Evolutionary conservation across 2,888 invertebrate genomes (phyloP), one percentile per base, ranked within the genome.

Genomic region (Cancer borealis): DNA sequence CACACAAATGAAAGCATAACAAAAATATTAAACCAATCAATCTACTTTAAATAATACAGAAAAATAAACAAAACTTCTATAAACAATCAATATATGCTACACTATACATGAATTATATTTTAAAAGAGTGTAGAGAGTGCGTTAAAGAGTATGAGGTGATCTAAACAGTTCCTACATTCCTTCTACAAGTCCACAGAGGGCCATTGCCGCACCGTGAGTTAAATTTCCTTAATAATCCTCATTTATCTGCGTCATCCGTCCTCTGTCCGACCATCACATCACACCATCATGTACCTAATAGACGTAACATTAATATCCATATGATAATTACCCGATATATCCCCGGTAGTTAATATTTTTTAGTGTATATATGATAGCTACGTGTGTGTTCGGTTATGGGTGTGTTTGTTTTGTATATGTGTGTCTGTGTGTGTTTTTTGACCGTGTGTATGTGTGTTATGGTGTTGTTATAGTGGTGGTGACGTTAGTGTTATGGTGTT

Each of bases 91-190:
- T 73, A 14, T 14, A 91, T n/a, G 26, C 2, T n/a, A 12, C n/a
- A 46, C n/a, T 91, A 91, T 79, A 79, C n/a, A 46, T 12, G n/a
- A 14, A 10, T 88, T 46, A 47, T 47, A 12, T 88, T 89, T 93
- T 89, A 93, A 30, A 89, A 93, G 14, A 73, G 6, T 30, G 14
- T 88, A 6, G 2, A 6, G 47, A 45, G 73, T 49, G 30, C 21
- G n/a, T 14, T 5, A 14, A n/a, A 46, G 92, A 94, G 90, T 90
- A 90, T 21, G 3, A 17, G 92, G 60, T 54, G 14, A 91, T 84
- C 95, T 89, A 95, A 95, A 95, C 95, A 93, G 73, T 95, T 95
- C 95, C 95, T 87, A 45, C 30, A 73, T 54, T 95, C 73, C 60
- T 95, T 93, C 95, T 87, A 88, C 91, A 88, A 92, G 95, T 93